Evolutionary conservation across 1,140 invertebrate species (phyloP), one percentile per base, ranked within the genome.

Genomic region (Alviniconcha marisindica): DNA sequence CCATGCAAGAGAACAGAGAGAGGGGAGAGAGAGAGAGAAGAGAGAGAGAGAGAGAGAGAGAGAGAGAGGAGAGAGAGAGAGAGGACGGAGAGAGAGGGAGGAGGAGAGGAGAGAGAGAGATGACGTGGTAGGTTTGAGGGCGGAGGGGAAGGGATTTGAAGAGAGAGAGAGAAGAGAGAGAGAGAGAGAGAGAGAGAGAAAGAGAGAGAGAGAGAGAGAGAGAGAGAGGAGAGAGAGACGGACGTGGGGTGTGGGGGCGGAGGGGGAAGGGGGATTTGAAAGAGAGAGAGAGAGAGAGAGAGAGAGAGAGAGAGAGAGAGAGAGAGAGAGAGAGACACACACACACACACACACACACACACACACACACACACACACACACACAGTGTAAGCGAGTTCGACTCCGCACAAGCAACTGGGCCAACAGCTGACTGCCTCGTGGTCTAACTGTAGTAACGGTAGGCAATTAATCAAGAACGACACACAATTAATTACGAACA

Each of bases 121-220:
- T n/a, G n/a, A 60, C 1, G 28, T 5, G 28, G 54, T 18, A n/a
- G 28, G 21, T 5, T n/a, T 60, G 54, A 60, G 28, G 4, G 21
- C 54, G 5, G 5, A 5, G 4, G 21, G 21, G 5, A 56, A 21
- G 0, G 54, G 54, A n/a, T n/a, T n/a, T n/a, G n/a, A n/a, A n/a
- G 28, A 82, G 44, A 82, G 28, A 28, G 73, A 51, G 21, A 76
- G 71, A 54, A 42, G 69, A 77, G 42, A 78, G 36, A 44, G 28
- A 71, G 24, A 71, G 21, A 81, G 18, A 60, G 36, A 56, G 24
- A 60, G 28, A 54, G 0, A 56, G n/a, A 79, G 0, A 79, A 0
- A 60, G 15, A 80, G 7, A 42, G 31, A 80, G 12, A 60, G 5
- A 38, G 28, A 60, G 31, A 38, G 31, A 80, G 2, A 42, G 36